phyloP scores from a whole-genome alignment of 2,113 vertebrate species.

The Heterotis niloticus region DNA sequence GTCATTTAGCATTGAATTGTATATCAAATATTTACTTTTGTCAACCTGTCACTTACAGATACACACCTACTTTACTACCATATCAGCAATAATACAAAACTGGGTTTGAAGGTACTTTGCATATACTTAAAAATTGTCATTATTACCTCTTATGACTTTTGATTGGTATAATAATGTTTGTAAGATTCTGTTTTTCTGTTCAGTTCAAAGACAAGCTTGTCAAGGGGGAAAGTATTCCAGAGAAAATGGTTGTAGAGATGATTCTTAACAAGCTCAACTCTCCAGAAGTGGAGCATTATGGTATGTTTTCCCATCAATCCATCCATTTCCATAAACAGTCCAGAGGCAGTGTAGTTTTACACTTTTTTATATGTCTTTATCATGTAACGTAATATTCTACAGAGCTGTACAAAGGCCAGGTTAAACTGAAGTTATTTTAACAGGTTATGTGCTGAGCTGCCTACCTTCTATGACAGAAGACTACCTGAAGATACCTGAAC shows the following conservation, averaged over 20 bases:
- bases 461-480: constrained; percentile 78
- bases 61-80: constrained; percentile 71
- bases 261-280: constrained; percentile 75
- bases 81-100: constrained; percentile 62
- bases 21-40: not conserved
- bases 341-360: not conserved
- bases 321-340: too few species aligned
- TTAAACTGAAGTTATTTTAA: constrained; percentile 29
- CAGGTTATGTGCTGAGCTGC: constrained; percentile 90
- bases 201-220: constrained; percentile 71
- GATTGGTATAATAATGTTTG: not conserved
- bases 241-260: constrained; percentile 73
- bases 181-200: constrained; percentile 10
- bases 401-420: not conserved
- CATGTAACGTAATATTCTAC: not conserved
- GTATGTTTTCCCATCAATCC: too few species aligned
- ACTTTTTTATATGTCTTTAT: not conserved
- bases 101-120: constrained; percentile 67
- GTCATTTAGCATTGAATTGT: not conserved
- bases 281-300: constrained; percentile 78
- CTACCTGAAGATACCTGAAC: constrained; percentile 67
- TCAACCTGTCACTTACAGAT: constrained; percentile 62
- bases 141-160: not conserved
- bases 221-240: constrained; percentile 71
- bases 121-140: not conserved